A percentile compares a stretch with the other conserved stretches of the same genome.
These are phyloP conservation scores for Phortica variegata DNA, from an alignment of 1,140 invertebrate species.

Conservation along the genomic window DNA sequence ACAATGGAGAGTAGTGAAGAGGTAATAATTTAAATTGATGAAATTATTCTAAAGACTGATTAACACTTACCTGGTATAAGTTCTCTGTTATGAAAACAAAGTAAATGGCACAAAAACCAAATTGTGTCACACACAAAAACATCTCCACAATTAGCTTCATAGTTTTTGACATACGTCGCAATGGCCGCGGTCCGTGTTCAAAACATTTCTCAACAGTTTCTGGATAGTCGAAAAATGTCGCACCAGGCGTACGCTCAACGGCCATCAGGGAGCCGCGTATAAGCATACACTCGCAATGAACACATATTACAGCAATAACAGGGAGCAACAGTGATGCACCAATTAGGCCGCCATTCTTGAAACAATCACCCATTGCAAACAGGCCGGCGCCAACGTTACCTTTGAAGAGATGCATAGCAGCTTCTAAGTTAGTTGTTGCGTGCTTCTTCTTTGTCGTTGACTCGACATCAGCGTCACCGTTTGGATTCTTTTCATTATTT, in stretches of 20 bases:
- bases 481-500: conserved; percentile 7
- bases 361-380: conserved; percentile 75
- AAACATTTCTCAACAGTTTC: conserved; percentile 79
- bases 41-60: background rate
- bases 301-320: conserved; percentile 70
- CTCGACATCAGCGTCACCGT: conserved; percentile 3
- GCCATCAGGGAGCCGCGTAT: conserved; percentile 39
- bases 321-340: conserved; percentile 68
- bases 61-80: conserved; percentile 65
- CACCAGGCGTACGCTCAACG: conserved; percentile 39
- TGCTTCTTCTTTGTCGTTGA: conserved; percentile 20
- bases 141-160: conserved; percentile 71
- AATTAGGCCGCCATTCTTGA: conserved; percentile 70
- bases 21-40: background rate
- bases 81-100: conserved; percentile 88
- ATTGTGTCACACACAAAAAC: conserved; percentile 87
- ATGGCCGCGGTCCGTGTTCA: conserved; percentile 65
- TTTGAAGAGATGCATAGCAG: conserved; percentile 61
- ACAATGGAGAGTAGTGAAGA: conserved; percentile 5
- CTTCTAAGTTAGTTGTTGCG: conserved; percentile 64
- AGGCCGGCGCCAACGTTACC: conserved; percentile 76
- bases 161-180: conserved; percentile 63
- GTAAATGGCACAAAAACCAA: conserved; percentile 94
- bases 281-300: conserved; percentile 69
- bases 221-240: conserved; percentile 65